Evolutionary conservation across 1,140 invertebrate genomes (phyloP).

Genomic region (Phymorhynchus buccinoides): DNA sequence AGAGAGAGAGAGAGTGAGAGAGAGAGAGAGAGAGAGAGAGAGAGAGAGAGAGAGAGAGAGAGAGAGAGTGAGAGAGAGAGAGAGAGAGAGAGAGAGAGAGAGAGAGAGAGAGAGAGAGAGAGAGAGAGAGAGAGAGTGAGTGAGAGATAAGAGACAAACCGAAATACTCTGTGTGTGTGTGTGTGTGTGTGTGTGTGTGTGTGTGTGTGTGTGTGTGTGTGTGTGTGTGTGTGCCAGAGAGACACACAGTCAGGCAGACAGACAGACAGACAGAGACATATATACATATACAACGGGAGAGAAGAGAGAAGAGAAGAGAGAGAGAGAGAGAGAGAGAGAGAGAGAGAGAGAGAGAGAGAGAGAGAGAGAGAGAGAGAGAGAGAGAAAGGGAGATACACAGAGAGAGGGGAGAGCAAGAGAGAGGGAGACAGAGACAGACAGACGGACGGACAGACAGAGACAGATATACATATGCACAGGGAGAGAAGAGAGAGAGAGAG

Average conservation of each 20-base stretch:
- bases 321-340: conserved; percentile 17
- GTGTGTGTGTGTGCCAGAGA: too few relatives aligned
- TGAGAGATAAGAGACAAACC: too few relatives aligned
- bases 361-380: conserved; percentile 17
- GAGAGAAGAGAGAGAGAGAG: conserved; percentile 13
- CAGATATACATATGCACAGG: background rate
- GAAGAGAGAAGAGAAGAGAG: background rate
- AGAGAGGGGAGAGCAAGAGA: conserved; percentile 1
- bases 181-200: too few relatives aligned
- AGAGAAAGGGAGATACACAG: background rate
- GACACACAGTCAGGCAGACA: background rate
- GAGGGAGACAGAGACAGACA: background rate
- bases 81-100: conserved; percentile 17
- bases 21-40: conserved; percentile 14
- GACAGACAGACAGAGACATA: too few relatives aligned
- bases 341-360: conserved; percentile 5
- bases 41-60: conserved; percentile 17
- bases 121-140: conserved; percentile 11
- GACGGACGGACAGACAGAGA: background rate
- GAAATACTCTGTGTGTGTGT: too few relatives aligned
- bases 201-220: too few relatives aligned
- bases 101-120: conserved; percentile 17
- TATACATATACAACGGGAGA: too few relatives aligned
- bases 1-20: conserved; percentile 13
- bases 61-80: conserved; percentile 7